Conservation (phyloP, 1,140 invertebrate genomes). For the Ceratoteleas bidentatus region DNA sequence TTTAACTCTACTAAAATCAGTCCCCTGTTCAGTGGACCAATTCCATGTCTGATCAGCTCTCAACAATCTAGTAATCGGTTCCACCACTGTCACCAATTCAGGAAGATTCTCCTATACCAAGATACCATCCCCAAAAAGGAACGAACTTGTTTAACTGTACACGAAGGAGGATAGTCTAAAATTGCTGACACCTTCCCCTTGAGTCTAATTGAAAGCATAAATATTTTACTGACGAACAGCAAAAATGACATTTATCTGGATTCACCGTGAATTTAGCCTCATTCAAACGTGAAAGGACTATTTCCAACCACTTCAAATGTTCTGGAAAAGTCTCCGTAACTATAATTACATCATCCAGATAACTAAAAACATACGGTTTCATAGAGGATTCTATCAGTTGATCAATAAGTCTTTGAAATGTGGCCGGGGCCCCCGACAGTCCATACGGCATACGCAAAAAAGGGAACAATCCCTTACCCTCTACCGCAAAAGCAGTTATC, state of each 20-base stretch:
- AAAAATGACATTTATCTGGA: slow-evolving; percentile 61
- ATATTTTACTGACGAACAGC: slow-evolving; percentile 53
- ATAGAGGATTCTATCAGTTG: not conserved
- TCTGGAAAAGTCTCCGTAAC: slow-evolving; percentile 26
- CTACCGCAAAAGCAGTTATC: not conserved
- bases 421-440: slow-evolving; percentile 1
- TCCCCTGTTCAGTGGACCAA: not conserved
- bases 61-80: not conserved
- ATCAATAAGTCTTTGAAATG: slow-evolving; percentile 8
- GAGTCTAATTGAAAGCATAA: slow-evolving; percentile 45
- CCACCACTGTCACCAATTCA: not conserved
- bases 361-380: slow-evolving; percentile 18
- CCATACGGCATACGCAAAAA: slow-evolving; percentile 2
- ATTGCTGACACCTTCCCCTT: not conserved
- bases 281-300: slow-evolving; percentile 38
- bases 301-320: slow-evolving; percentile 47
- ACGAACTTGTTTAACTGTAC: not conserved
- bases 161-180: not conserved
- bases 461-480: not conserved
- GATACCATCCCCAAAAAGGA: not conserved
- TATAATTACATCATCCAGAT: slow-evolving; percentile 32
- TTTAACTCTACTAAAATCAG: not conserved
- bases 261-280: slow-evolving; percentile 37
- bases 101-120: not conserved
- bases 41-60: not conserved